phyloP scores from a whole-genome alignment of 2,797 vertebrate genomes.

The Falco concolor region DNA sequence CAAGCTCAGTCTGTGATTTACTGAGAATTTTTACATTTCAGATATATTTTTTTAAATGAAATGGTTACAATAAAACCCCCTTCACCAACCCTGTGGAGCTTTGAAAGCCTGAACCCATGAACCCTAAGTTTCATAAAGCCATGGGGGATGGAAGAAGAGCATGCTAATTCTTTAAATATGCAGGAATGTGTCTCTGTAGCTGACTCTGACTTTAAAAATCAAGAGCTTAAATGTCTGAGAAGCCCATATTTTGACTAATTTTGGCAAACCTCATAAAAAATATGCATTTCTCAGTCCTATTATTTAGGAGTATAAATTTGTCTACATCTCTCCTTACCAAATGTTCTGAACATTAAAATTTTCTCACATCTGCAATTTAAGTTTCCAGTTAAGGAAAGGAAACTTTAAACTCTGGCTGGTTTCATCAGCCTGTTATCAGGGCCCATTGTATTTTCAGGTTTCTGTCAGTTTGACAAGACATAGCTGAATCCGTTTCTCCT shows the following conservation, averaged over 20 bases:
- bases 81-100: neutral
- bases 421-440: neutral
- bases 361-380: neutral
- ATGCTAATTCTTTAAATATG: neutral
- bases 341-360: neutral
- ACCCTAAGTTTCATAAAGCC: neutral
- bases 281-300: accelerated
- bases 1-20: neutral
- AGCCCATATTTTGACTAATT: neutral
- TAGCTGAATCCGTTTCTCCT: neutral
- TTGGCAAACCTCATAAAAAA: neutral
- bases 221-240: neutral
- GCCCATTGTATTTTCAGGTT: neutral
- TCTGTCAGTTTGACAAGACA: slow-evolving; percentile 9
- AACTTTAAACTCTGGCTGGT: neutral
- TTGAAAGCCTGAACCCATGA: neutral
- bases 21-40: neutral
- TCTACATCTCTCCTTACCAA: neutral
- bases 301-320: neutral
- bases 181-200: neutral
- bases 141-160: neutral
- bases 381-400: neutral
- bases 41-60: neutral
- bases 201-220: neutral
- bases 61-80: no score